phyloP scores from a whole-genome alignment of 2,113 vertebrate genomes.

The rabbit (Oryctolagus cuniculus) region mOryCun1.1 NC_091441.1:108986001-108986500 shows the following conservation, averaged over 20 bases:
- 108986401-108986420: accelerated
- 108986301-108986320: neutral
- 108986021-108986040: no score
- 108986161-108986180: neutral
- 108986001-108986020: no score
- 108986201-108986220: neutral
- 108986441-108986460: neutral
- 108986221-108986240: neutral
- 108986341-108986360: neutral
- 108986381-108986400: neutral
- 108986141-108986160: no score
- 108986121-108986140: no score
- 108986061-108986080: no score
- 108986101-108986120: no score
- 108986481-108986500: neutral
- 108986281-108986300: neutral
- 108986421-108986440: no score
- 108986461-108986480: no score
- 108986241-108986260: neutral
- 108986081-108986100: no score
- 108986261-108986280: constrained; percentile 15
- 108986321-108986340: neutral
- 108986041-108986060: no score
- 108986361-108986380: neutral
- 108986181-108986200: neutral